These are phyloP conservation scores for Myotis findleyi DNA, from an alignment of 2,797 vertebrate genomes.

Conservation along the genomic window DNA sequence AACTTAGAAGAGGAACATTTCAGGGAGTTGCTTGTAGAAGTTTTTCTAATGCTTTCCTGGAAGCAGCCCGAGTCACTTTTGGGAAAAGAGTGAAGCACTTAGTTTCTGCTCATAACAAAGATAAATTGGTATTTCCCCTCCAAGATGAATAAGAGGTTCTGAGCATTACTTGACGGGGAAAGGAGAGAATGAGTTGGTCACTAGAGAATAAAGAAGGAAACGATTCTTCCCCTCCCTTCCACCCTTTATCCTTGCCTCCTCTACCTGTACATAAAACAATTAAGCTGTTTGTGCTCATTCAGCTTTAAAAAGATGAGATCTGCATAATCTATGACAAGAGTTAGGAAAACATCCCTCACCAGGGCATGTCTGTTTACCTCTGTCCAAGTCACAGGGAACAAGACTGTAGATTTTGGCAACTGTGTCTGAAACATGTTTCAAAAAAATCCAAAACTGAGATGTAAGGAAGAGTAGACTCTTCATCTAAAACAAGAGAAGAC, in stretches of 20 bases:
- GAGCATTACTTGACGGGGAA: background rate
- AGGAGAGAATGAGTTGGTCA: background rate
- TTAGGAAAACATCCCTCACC: background rate
- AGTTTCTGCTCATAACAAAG: background rate
- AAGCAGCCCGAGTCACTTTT: slow-evolving; percentile 32
- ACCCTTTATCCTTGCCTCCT: background rate
- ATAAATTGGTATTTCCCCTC: background rate
- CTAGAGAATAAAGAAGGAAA: slow-evolving; percentile 24
- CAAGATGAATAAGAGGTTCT: background rate
- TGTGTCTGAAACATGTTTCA: background rate
- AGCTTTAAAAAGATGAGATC: background rate
- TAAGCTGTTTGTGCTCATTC: background rate
- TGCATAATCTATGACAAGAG: background rate
- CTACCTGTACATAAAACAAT: background rate
- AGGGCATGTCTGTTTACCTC: background rate
- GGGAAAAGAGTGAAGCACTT: background rate
- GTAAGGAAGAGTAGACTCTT: background rate
- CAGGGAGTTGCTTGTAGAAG: slow-evolving; percentile 7
- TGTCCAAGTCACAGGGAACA: background rate
- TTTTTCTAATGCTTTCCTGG: slow-evolving; percentile 58
- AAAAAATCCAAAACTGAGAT: background rate
- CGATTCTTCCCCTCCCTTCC: background rate
- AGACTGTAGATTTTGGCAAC: background rate
- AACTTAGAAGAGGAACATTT: background rate
- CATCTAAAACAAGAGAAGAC: background rate